Conservation (phyloP, 1,140 invertebrate species). For the Heliconius eleuchia region DNA sequence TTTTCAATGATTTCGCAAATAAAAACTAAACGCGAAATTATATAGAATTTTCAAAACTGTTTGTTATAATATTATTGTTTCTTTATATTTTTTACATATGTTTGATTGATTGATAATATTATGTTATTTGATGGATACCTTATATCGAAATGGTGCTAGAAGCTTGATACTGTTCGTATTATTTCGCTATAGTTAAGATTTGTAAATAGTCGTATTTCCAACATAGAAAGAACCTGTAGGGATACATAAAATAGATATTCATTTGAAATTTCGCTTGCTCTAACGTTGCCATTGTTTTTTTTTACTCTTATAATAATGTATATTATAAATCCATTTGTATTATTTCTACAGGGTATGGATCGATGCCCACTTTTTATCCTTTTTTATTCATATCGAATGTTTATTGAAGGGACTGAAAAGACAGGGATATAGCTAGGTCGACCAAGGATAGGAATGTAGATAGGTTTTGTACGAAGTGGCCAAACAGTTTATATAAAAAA, state of each 20-base stretch:
- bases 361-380: constrained; percentile 57
- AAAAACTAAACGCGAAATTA: constrained; percentile 24
- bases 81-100: constrained; percentile 59
- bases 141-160: constrained; percentile 78
- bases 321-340: constrained; percentile 35
- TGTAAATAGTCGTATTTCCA: constrained; percentile 63
- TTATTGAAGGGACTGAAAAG: constrained; percentile 70
- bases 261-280: constrained; percentile 31
- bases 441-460: constrained; percentile 59
- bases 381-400: constrained; percentile 64
- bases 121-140: constrained; percentile 71
- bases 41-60: constrained; percentile 45
- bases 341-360: constrained; percentile 65
- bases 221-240: constrained; percentile 33
- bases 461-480: constrained; percentile 75
- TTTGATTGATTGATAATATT: constrained; percentile 75
- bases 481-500: constrained; percentile 56
- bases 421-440: constrained; percentile 72
- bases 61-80: constrained; percentile 71
- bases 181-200: constrained; percentile 62
- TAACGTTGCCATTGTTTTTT: constrained; percentile 52
- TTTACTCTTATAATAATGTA: constrained; percentile 43
- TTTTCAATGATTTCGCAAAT: constrained; percentile 15
- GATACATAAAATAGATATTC: constrained; percentile 16
- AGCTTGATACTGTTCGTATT: constrained; percentile 66